A percentile compares a stretch with the other conserved stretches of the same genome.
These are phyloP conservation scores for Proteles cristata DNA, from an alignment of 2,113 vertebrate species.

Conservation along the genomic window DNA sequence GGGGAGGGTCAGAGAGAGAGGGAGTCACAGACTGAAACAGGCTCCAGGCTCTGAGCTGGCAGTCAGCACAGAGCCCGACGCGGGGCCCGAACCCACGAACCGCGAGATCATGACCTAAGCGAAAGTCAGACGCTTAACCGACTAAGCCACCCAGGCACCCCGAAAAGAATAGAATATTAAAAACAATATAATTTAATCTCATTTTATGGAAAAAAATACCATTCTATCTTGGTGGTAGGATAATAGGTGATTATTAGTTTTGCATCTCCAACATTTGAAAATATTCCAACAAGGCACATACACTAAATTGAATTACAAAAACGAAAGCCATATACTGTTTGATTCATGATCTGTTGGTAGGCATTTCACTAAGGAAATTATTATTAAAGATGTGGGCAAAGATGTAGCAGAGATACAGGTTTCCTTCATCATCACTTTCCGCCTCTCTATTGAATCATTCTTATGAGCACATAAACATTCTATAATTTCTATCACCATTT, in stretches of 20 bases:
- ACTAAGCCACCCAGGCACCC: too few species aligned
- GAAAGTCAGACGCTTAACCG: too few species aligned
- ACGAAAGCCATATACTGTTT: neutral
- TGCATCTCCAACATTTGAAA: neutral
- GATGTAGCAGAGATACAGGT: neutral
- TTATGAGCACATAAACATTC: neutral
- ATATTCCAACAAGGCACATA: neutral
- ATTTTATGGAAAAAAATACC: neutral
- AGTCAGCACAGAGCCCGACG: too few species aligned
- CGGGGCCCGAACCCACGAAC: too few species aligned
- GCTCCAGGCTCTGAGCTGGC: too few species aligned
- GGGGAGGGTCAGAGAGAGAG: too few species aligned
- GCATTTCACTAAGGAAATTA: neutral
- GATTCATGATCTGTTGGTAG: neutral
- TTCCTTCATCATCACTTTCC: neutral
- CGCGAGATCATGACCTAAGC: too few species aligned
- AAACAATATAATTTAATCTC: slow-evolving; percentile 21
- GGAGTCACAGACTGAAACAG: too few species aligned
- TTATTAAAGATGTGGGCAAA: neutral
- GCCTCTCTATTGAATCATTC: neutral
- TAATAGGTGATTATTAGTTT: neutral
- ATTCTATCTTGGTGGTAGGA: neutral
- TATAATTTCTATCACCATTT: neutral
- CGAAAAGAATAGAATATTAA: neutral
- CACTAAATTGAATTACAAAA: neutral